phyloP scores from a whole-genome alignment of 2,888 invertebrate species.

The Rhagonycha fulva region DNA sequence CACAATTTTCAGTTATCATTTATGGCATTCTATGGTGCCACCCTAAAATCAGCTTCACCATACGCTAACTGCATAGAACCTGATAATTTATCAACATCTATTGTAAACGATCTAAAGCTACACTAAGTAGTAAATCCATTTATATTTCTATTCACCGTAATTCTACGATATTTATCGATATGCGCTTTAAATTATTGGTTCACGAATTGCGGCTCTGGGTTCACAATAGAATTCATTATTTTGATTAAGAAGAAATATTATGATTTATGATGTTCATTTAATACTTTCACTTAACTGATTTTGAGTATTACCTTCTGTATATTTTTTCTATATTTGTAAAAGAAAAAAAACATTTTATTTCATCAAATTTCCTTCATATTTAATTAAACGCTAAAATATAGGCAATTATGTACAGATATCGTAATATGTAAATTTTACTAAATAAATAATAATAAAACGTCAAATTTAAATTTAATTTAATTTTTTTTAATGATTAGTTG shows the following conservation, averaged over 20 bases:
- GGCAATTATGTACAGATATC: no score
- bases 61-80: neutral
- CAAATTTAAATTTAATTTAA: no score
- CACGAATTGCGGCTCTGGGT: neutral
- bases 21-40: neutral
- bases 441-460: no score
- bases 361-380: neutral
- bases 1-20: neutral
- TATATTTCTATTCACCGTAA: neutral
- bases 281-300: neutral
- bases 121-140: constrained; percentile 2
- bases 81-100: constrained; percentile 2
- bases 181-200: constrained; percentile 12
- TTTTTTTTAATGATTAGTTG: no score
- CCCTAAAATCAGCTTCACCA: neutral
- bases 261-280: neutral
- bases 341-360: neutral
- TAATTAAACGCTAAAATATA: neutral
- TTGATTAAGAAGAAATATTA: neutral
- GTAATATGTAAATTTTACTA: no score
- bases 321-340: neutral
- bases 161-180: constrained; percentile 9
- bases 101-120: neutral
- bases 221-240: constrained; percentile 1
- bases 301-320: neutral